Conservation (phyloP, 2,113 vertebrate species). For the Orientallactaga bullata region DNA sequence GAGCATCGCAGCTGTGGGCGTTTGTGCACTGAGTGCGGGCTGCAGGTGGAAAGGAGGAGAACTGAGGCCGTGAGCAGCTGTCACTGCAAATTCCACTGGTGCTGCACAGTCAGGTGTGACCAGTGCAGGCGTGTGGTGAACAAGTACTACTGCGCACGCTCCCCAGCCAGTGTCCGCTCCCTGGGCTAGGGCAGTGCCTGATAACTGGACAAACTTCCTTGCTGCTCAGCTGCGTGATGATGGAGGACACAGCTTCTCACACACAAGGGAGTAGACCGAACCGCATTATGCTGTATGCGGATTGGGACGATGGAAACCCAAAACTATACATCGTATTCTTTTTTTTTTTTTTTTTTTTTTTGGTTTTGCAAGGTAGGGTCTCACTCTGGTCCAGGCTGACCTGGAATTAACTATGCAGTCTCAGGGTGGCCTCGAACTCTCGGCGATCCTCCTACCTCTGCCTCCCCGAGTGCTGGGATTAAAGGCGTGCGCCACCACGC, state of each 20-base stretch:
- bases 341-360: no score
- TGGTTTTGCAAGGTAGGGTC: no score
- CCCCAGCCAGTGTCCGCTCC: not conserved
- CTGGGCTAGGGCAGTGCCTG: not conserved
- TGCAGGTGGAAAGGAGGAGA: slow-evolving; percentile 91
- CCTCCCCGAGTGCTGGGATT: no score
- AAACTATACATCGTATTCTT: not conserved
- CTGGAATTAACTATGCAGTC: no score
- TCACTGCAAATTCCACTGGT: slow-evolving; percentile 98
- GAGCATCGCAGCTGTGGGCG: slow-evolving; percentile 92
- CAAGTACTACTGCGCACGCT: slow-evolving; percentile 91
- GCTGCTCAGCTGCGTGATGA: not conserved
- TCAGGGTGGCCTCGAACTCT: no score
- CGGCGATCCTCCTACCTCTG: no score
- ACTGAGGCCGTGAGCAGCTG: slow-evolving; percentile 93
- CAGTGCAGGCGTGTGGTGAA: slow-evolving; percentile 92
- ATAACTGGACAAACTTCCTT: not conserved
- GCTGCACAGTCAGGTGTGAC: slow-evolving; percentile 96
- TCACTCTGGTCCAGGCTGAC: no score
- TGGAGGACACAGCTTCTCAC: not conserved
- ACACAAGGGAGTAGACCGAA: not conserved
- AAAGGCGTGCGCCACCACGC: no score
- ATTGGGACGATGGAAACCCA: not conserved
- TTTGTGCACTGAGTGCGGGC: slow-evolving; percentile 94
- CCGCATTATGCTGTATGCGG: not conserved